phyloP scores from a whole-genome alignment of 2,113 vertebrate genomes.

The Dendrocopos noguchii region DNA sequence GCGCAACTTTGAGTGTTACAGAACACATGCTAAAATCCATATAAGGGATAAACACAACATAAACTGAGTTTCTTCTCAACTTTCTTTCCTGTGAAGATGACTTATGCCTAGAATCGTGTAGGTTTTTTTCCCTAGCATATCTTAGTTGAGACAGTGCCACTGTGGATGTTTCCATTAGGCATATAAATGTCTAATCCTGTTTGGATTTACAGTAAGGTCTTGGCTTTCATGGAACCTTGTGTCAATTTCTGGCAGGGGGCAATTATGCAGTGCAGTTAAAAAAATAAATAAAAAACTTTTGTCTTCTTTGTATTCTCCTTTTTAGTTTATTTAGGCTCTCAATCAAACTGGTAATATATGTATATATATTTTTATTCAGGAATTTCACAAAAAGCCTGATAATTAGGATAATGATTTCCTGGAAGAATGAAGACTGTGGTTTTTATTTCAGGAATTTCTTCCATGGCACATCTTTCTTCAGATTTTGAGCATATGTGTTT shows the following conservation, averaged over 20 bases:
- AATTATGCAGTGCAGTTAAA: slow-evolving; percentile 28
- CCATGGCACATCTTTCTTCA: not conserved
- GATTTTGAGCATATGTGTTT: not conserved
- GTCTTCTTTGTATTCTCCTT: not conserved
- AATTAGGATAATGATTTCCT: not conserved
- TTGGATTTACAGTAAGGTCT: slow-evolving; percentile 25
- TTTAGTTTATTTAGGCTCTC: not conserved
- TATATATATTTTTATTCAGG: not conserved
- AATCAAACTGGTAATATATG: not conserved
- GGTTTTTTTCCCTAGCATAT: slow-evolving; percentile 20
- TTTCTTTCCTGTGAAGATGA: not conserved
- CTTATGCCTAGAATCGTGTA: not conserved
- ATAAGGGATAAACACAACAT: not conserved
- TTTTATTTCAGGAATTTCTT: slow-evolving; percentile 1
- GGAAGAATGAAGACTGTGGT: not conserved
- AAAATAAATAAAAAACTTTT: slow-evolving; percentile 58
- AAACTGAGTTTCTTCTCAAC: not conserved
- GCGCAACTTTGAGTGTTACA: not conserved
- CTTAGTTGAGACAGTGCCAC: not conserved
- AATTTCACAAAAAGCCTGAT: slow-evolving; percentile 15
- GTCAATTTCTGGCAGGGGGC: slow-evolving; percentile 18
- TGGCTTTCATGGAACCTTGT: not conserved
- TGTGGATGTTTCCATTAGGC: slow-evolving; percentile 41
- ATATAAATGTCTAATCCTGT: slow-evolving; percentile 48
- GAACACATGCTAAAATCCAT: not conserved